These are phyloP conservation scores for Mesocricetus auratus DNA, from an alignment of 2,113 vertebrate species.

Conservation along the genomic window DNA sequence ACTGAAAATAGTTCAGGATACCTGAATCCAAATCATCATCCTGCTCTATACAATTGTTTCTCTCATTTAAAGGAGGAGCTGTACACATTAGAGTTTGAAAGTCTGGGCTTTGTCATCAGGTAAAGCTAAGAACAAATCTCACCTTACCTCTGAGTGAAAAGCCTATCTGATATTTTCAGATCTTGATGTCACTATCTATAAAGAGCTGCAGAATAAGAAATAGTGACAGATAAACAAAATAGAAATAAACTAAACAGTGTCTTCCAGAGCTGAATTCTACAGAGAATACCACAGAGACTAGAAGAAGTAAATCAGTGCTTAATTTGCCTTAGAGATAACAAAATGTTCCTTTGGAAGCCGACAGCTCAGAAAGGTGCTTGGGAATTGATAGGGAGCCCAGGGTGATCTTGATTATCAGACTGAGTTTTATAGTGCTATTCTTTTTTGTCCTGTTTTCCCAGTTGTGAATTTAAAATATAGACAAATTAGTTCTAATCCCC, in stretches of 20 bases:
- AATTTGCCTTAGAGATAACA: slow-evolving; percentile 30
- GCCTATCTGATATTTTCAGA: neutral
- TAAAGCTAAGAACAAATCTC: neutral
- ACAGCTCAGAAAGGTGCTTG: slow-evolving; percentile 38
- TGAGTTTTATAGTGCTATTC: slow-evolving; percentile 54
- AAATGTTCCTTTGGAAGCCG: slow-evolving; percentile 24
- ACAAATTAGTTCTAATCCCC: slow-evolving; percentile 52
- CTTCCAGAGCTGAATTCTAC: neutral
- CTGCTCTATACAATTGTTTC: neutral
- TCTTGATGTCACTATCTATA: neutral
- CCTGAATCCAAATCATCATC: neutral
- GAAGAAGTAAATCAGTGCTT: slow-evolving; percentile 1
- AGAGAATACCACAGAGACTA: neutral
- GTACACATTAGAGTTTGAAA: neutral
- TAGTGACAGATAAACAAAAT: neutral
- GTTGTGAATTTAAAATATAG: slow-evolving; percentile 58
- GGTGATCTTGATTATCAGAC: slow-evolving; percentile 21
- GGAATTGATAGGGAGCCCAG: neutral
- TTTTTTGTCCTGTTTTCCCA: slow-evolving; percentile 51
- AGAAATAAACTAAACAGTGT: neutral
- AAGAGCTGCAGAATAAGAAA: neutral
- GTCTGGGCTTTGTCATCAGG: neutral
- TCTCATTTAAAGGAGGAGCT: neutral
- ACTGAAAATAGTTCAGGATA: neutral
- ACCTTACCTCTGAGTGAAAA: neutral